Percentiles rank a stretch among this genome's conserved stretches.
These are phyloP conservation scores for Petrolisthes manimaculis DNA, from an alignment of 2,888 invertebrate species.

Conservation along the genomic window DNA sequence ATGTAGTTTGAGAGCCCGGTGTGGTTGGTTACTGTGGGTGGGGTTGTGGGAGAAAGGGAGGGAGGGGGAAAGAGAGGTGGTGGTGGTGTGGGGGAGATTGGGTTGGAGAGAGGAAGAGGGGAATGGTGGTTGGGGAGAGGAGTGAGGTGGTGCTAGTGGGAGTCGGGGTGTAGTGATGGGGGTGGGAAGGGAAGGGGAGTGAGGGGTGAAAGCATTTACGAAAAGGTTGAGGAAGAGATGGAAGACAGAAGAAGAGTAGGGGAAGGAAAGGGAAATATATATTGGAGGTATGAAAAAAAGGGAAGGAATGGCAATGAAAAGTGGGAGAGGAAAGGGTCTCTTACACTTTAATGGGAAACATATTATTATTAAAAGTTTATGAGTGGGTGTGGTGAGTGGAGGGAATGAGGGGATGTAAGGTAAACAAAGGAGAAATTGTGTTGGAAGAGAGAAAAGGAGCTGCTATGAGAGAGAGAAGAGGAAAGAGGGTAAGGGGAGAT, in stretches of 20 bases:
- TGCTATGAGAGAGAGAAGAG: too few species aligned
- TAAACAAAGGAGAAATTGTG: too few species aligned
- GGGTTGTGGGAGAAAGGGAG: background rate
- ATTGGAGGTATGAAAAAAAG: background rate
- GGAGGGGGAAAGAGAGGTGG: background rate
- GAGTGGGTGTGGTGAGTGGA: too few species aligned
- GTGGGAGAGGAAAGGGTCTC: background rate
- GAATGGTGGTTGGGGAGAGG: too few species aligned
- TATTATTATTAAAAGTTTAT: too few species aligned
- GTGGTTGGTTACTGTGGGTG: background rate
- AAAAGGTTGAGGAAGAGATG: background rate
- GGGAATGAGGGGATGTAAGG: too few species aligned
- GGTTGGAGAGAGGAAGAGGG: background rate
- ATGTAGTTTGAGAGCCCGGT: background rate
- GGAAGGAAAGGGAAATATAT: background rate
- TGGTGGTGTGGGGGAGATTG: background rate
- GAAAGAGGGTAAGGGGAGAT: too few species aligned
- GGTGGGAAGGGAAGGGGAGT: background rate
- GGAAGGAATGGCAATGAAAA: background rate
- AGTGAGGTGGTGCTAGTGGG: too few species aligned
- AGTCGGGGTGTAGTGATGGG: background rate
- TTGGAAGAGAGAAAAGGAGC: too few species aligned
- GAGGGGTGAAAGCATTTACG: background rate
- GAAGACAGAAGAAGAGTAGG: background rate
- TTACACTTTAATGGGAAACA: background rate